Base-by-base conservation (phyloP, 2,888 invertebrate species). In the Crematogaster levior region DNA sequence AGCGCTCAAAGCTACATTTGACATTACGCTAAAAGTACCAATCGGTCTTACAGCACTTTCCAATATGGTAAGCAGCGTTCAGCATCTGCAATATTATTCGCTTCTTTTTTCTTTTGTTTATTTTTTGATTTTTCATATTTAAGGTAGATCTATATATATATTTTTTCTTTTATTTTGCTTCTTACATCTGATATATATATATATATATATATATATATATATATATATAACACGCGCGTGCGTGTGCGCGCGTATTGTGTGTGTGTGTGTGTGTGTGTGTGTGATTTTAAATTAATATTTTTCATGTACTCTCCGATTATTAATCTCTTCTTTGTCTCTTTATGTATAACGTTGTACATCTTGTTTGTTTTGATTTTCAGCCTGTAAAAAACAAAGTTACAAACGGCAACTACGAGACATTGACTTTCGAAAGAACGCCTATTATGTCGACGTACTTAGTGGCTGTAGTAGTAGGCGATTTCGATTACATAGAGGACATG, bases 371-470 rank as follows among this genome's bases (percentile, higher is more conserved):
- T 81, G 0, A 43, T 56, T 91, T 93, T 27, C 90, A 95, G 95
- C 95, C 95, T 7, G 92, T 94, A 24, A 92, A 93, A 82, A 90
- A 84, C 6, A 93, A 92, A 80, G 72, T 74, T 21, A 75, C 85
- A 18, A 89, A 90, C 40, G 84, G 81, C 9, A 51, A 85, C 1
- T 70, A 70, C 15, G 88, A 91, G 12, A 86, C 79, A 15, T 34
- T 91, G 12, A 68, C 61, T 10, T 92, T 91, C 37, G 88, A 89
- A 15, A 88, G 74, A 27, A 98, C 99, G 1, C 99, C 99, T 1
- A 95, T 98, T 84, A 99, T 99, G 99, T 98, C 98, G 10, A 99
- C 99, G 0, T 99, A 99, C 93, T 95, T 99, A 86, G 97, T 99
- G 74, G 99, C 99, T 0, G 97, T 98, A 63, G 98, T 98, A 7